These are phyloP conservation scores for Portunus trituberculatus DNA, from an alignment of 1,140 invertebrate species.

Conservation along the genomic window DNA sequence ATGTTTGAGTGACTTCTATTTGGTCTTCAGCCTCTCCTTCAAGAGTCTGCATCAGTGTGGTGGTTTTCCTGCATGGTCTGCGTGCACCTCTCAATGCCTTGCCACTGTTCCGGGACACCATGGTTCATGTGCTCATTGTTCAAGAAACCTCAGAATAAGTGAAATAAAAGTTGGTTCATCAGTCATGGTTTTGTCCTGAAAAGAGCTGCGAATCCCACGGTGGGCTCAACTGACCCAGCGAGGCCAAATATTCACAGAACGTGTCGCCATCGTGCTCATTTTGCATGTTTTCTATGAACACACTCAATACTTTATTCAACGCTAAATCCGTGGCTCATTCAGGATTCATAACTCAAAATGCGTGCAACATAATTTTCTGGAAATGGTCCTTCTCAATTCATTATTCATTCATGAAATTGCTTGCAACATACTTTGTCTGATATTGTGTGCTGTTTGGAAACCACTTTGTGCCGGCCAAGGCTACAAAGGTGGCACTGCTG, in stretches of 20 bases:
- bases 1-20: too few species aligned
- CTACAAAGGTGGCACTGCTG: neutral
- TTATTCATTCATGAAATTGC: constrained; percentile 53
- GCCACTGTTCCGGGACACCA: neutral
- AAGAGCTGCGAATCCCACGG: neutral
- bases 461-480: neutral
- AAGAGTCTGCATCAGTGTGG: neutral
- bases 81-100: neutral
- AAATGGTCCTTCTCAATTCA: constrained; percentile 15
- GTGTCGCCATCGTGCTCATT: constrained; percentile 27
- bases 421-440: constrained; percentile 54
- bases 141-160: neutral
- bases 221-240: neutral
- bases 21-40: too few species aligned
- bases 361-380: too few species aligned
- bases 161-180: neutral
- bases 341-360: too few species aligned
- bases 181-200: neutral
- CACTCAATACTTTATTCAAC: constrained; percentile 42
- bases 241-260: neutral
- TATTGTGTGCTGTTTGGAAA: constrained; percentile 32
- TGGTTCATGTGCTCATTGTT: neutral
- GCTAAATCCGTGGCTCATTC: neutral
- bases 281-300: constrained; percentile 40
- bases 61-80: neutral